phyloP scores from a whole-genome alignment of 2,797 vertebrate species.

The Poecilia wingei region DNA sequence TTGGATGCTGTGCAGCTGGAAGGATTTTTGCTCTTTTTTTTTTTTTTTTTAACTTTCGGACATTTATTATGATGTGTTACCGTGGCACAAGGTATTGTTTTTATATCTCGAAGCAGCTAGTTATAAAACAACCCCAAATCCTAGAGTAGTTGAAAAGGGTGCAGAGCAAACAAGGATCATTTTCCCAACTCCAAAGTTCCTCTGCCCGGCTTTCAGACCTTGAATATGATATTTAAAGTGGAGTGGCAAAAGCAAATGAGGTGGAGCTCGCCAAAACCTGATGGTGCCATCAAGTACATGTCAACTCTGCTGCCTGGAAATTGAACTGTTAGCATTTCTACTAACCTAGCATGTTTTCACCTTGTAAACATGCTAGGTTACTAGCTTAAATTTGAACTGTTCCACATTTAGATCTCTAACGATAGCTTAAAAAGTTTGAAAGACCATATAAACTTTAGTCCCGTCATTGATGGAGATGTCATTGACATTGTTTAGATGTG shows the following conservation, averaged over 20 bases:
- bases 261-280: not conserved
- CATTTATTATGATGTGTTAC: not conserved
- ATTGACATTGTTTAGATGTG: too few species aligned
- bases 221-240: not conserved
- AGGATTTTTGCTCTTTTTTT: not conserved
- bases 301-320: not conserved
- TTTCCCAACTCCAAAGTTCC: not conserved
- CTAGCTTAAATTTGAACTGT: too few species aligned
- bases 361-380: too few species aligned
- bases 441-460: too few species aligned
- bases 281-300: not conserved
- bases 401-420: too few species aligned
- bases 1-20: not conserved
- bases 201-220: not conserved
- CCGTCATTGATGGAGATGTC: too few species aligned
- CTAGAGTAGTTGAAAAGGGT: too few species aligned
- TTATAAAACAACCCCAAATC: not conserved
- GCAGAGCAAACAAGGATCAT: not conserved
- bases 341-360: too few species aligned
- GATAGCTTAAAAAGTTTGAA: too few species aligned
- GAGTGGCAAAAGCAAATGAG: not conserved
- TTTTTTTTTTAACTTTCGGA: not conserved
- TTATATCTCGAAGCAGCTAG: not conserved
- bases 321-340: not conserved
- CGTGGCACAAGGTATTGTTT: not conserved